Conservation (phyloP, 2,797 vertebrate species). For the Gila robusta region DNA sequence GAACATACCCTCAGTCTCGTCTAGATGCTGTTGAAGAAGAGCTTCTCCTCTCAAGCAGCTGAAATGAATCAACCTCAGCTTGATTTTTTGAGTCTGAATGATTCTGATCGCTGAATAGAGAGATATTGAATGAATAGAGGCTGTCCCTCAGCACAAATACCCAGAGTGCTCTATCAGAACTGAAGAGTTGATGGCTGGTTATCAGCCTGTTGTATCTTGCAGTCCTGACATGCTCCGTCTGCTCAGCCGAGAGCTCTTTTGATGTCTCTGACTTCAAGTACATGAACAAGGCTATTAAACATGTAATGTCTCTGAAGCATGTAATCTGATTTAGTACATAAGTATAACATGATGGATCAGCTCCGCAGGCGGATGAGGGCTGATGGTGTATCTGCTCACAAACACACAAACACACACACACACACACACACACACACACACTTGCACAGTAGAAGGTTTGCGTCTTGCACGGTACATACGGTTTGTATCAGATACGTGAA, state of each 20-base stretch:
- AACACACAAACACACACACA: not conserved
- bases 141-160: constrained; percentile 44
- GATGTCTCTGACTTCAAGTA: constrained; percentile 42
- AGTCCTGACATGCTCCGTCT: constrained; percentile 37
- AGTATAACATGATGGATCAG: constrained; percentile 47
- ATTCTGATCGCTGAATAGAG: constrained; percentile 18
- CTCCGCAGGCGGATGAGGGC: constrained; percentile 17
- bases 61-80: constrained; percentile 1
- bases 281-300: constrained; percentile 49
- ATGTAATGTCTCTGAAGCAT: constrained; percentile 54
- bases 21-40: not conserved
- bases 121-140: constrained; percentile 3
- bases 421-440: not conserved
- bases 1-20: not conserved
- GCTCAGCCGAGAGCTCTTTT: constrained; percentile 39
- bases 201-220: constrained; percentile 34
- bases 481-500: not conserved
- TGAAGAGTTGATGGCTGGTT: constrained; percentile 56
- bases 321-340: constrained; percentile 54
- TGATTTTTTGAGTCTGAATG: constrained; percentile 14
- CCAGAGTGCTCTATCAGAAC: constrained; percentile 41
- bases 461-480: not conserved
- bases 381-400: not conserved
- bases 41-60: constrained; percentile 26
- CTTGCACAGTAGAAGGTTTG: not conserved